Conservation (phyloP, 2,888 invertebrate species). For the Polydrusus tereticollis region DNA sequence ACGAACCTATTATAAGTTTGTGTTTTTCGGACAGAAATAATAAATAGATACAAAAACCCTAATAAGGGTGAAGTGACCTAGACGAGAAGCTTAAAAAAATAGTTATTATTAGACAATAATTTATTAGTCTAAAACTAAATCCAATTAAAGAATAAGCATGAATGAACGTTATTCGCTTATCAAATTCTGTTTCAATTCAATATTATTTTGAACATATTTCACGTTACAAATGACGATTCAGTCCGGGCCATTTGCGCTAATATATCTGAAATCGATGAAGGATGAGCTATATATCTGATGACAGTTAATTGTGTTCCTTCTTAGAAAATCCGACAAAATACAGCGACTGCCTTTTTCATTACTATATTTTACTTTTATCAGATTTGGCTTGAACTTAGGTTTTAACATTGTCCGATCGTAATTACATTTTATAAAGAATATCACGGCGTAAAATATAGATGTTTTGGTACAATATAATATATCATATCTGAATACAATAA, state of each 20-base stretch:
- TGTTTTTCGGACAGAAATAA: no score
- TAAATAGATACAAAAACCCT: no score
- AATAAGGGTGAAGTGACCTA: no score
- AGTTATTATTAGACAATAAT: no score
- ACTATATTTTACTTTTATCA: slow-evolving; percentile 53
- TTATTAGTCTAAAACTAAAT: not conserved
- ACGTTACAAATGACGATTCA: slow-evolving; percentile 50
- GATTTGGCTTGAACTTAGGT: slow-evolving; percentile 44
- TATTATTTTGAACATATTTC: slow-evolving; percentile 61
- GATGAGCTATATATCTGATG: slow-evolving; percentile 62
- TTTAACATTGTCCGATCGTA: slow-evolving; percentile 36
- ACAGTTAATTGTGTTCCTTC: slow-evolving; percentile 60
- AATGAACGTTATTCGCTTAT: not conserved
- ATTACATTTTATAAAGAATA: slow-evolving; percentile 19
- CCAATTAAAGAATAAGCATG: not conserved
- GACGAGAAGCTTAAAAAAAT: no score
- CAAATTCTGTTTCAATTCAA: slow-evolving; percentile 30
- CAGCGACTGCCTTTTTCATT: slow-evolving; percentile 52
- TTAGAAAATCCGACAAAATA: slow-evolving; percentile 40
- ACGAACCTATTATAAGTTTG: no score
- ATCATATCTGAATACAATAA: no score
- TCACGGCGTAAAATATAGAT: no score
- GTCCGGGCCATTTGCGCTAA: slow-evolving; percentile 66
- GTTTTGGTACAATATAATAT: no score
- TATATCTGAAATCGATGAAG: slow-evolving; percentile 66